Conservation (phyloP, 2,113 vertebrate genomes). For the Larimichthys crocea region DNA sequence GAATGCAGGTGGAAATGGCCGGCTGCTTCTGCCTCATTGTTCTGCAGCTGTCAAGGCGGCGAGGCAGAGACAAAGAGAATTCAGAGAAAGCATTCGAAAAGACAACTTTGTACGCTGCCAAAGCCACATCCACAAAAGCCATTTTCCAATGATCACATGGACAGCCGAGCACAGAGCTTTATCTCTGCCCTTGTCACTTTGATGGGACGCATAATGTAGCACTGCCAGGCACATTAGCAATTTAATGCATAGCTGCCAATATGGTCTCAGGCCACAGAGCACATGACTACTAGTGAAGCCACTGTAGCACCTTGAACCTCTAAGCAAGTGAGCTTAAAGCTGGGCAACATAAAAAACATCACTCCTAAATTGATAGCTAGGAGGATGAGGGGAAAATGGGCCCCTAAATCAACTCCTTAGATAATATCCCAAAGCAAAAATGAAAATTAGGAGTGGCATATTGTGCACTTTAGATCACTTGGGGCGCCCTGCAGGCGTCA, state of each 20-base stretch:
- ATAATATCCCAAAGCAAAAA: conserved; percentile 39
- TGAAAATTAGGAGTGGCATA: conserved; percentile 40
- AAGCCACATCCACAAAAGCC: conserved; percentile 51
- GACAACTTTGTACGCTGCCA: conserved; percentile 42
- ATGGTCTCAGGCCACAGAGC: conserved; percentile 48
- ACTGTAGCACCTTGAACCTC: conserved; percentile 26
- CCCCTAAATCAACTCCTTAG: conserved; percentile 20
- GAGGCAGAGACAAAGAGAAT: conserved; percentile 58
- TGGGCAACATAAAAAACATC: conserved; percentile 3
- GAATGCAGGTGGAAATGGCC: conserved; percentile 25
- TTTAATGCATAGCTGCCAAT: conserved; percentile 71
- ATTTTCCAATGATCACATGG: conserved; percentile 67
- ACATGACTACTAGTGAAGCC: conserved; percentile 29
- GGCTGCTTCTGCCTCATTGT: conserved; percentile 41
- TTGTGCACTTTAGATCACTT: conserved; percentile 37
- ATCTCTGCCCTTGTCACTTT: conserved; percentile 66
- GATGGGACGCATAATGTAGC: conserved; percentile 67
- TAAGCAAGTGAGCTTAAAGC: conserved; percentile 10
- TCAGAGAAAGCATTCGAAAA: conserved; percentile 57
- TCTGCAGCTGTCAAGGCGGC: conserved; percentile 63
- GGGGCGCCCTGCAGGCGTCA: conserved; percentile 16
- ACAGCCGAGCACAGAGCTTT: conserved; percentile 54
- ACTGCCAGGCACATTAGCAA: conserved; percentile 68
- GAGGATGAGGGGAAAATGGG: neutral
- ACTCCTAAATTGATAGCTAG: conserved; percentile 12